Conservation (phyloP, 2,113 vertebrate species). For the Theristicus caerulescens region DNA sequence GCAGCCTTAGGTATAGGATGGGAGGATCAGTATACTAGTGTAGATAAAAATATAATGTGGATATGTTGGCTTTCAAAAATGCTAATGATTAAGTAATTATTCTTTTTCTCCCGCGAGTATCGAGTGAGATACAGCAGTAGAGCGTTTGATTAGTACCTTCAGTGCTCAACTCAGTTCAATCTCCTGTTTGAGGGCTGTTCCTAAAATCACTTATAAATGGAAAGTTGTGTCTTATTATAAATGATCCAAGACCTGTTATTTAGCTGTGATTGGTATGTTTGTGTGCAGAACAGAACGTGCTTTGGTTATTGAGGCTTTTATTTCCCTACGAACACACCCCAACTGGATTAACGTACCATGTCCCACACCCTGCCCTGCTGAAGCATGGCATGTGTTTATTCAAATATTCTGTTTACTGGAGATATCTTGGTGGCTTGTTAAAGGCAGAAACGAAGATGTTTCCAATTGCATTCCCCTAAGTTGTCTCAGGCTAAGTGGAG, state of each 20-base stretch:
- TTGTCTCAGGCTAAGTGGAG: background rate
- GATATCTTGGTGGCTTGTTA: background rate
- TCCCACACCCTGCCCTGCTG: background rate
- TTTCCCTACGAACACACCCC: background rate
- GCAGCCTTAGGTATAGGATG: background rate
- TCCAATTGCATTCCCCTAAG: background rate
- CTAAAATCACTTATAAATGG: background rate
- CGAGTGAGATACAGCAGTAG: background rate
- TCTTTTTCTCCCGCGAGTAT: background rate
- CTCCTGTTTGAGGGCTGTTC: constrained; percentile 16
- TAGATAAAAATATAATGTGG: background rate
- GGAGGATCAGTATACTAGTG: background rate
- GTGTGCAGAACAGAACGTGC: background rate
- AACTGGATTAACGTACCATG: background rate
- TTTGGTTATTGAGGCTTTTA: constrained; percentile 29
- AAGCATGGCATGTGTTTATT: background rate
- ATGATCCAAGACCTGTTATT: background rate
- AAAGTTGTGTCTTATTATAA: background rate
- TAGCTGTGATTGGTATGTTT: background rate
- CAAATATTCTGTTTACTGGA: background rate
- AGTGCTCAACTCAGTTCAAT: background rate
- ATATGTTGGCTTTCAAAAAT: background rate
- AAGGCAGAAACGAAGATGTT: background rate
- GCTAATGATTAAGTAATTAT: background rate
- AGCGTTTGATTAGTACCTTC: constrained; percentile 16